Conservation (phyloP, 1,140 invertebrate species). For the Cepaea nemoralis region DNA sequence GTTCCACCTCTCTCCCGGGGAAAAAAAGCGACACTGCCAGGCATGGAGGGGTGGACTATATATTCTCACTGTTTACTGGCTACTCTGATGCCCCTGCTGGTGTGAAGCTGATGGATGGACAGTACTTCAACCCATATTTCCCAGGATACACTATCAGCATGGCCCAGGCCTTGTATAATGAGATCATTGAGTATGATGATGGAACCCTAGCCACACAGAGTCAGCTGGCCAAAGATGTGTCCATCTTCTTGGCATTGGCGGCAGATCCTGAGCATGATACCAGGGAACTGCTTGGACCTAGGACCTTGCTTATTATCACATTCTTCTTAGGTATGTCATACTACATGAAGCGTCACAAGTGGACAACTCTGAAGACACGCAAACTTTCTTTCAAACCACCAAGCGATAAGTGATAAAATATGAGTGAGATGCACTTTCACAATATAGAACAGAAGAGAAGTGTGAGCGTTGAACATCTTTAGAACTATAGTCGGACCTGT, state of each 20-base stretch:
- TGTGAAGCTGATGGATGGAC: constrained; percentile 85
- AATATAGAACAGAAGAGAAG: background rate
- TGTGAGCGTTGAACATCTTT: too few species aligned
- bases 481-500: too few species aligned
- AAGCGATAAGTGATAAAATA: constrained; percentile 28
- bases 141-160: constrained; percentile 96
- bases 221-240: constrained; percentile 97
- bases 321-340: too few species aligned
- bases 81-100: constrained; percentile 97
- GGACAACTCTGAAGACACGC: constrained; percentile 84
- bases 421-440: background rate
- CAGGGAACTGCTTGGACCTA: constrained; percentile 87
- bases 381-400: constrained; percentile 82
- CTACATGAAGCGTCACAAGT: constrained; percentile 90
- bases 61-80: constrained; percentile 95
- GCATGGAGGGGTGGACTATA: constrained; percentile 92
- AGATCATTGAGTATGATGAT: too few species aligned
- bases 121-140: too few species aligned
- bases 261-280: constrained; percentile 92
- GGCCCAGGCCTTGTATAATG: constrained; percentile 91
- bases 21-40: too few species aligned
- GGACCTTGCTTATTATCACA: too few species aligned
- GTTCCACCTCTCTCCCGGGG: too few species aligned
- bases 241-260: constrained; percentile 93
- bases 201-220: constrained; percentile 90